A percentile compares a stretch with the other conserved stretches of the same genome.
These are phyloP conservation scores for Scarus forsteni DNA, from an alignment of 2,797 vertebrate species.

Conservation along the genomic window DNA sequence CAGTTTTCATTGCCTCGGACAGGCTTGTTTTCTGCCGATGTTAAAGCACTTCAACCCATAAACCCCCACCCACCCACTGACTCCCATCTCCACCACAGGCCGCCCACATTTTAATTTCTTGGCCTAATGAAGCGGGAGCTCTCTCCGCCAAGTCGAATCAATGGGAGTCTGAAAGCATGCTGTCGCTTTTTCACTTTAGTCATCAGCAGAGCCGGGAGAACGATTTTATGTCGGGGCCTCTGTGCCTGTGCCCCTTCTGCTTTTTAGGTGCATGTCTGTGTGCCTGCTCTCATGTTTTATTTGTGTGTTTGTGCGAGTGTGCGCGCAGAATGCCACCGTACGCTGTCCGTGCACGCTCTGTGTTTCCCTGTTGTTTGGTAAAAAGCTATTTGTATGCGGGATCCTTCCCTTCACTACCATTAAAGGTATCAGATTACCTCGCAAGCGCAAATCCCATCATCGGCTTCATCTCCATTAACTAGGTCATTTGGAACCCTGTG, in stretches of 20 bases:
- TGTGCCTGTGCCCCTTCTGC: constrained; percentile 18
- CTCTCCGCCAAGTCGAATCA: constrained; percentile 70
- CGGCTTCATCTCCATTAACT: constrained; percentile 70
- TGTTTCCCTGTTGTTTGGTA: constrained; percentile 49
- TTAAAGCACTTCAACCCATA: constrained; percentile 46
- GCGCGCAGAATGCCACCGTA: neutral
- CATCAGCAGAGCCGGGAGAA: constrained; percentile 55
- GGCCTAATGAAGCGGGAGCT: constrained; percentile 85
- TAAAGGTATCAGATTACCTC: constrained; percentile 67
- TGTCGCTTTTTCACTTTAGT: constrained; percentile 57
- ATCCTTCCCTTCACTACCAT: constrained; percentile 53
- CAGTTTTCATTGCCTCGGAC: constrained; percentile 32
- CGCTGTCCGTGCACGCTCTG: constrained; percentile 9
- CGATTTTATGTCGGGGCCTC: constrained; percentile 30
- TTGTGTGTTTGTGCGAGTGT: neutral
- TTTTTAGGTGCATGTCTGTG: constrained; percentile 23
- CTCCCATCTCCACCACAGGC: constrained; percentile 60
- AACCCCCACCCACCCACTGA: constrained; percentile 35
- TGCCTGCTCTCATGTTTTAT: neutral
- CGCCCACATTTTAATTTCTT: constrained; percentile 86
- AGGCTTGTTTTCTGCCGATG: constrained; percentile 50
- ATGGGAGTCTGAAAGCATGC: constrained; percentile 63
- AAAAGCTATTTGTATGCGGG: constrained; percentile 68
- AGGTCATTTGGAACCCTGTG: constrained; percentile 59
- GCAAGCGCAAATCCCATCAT: constrained; percentile 67